Base-by-base conservation (phyloP, 2,113 vertebrate species). In the Trematomus loennbergii region DNA sequence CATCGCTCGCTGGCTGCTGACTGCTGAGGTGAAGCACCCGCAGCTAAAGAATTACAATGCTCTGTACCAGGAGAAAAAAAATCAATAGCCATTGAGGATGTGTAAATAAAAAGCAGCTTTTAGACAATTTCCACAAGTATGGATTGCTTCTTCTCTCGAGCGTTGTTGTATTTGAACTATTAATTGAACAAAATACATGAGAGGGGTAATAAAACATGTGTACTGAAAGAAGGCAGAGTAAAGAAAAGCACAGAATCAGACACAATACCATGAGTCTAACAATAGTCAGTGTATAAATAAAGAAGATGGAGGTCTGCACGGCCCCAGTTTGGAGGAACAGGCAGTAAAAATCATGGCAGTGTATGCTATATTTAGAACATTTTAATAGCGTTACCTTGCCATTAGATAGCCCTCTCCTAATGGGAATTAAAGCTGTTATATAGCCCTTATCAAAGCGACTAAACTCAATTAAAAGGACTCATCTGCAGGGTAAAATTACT, bases 21-120 rank as follows among this genome's bases (percentile, higher is more conserved):
- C 73, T 43, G 80, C 55, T 67, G 48, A 60, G 78, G 73, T 62
- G 52, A 75, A 58, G 59, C 72, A 76, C 22, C 72, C 63, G 75
- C 55, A 67, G 79, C 58, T 58, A 63, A 73, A 79, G 79, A 86
- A 81, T 75, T 72, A 78, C 69, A 75, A 64, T 69, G 57, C 46
- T 66, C 46, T 78, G 55, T 71, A 77, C 29, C 52, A 64, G 46
- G 64, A 50, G 25, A 52, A n/a, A n/a, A n/a, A n/a, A n/a, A 90
- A 87, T 87, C 88, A 75, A 88, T 86, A 81, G n/a, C 64, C 64
- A 69, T 52, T 79, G 61, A 83, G 12, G 65, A 84, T 16, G 67
- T 79, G 60, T 87, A 72, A 84, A 81, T 79, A 83, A 81, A 82
- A 89, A 40, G 6, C 29, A 78, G 72, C 66, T 75, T 62, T 78